Evolutionary conservation across 2,888 invertebrate genomes (phyloP).

Genomic region (Drosophila atroscutellata): DNA sequence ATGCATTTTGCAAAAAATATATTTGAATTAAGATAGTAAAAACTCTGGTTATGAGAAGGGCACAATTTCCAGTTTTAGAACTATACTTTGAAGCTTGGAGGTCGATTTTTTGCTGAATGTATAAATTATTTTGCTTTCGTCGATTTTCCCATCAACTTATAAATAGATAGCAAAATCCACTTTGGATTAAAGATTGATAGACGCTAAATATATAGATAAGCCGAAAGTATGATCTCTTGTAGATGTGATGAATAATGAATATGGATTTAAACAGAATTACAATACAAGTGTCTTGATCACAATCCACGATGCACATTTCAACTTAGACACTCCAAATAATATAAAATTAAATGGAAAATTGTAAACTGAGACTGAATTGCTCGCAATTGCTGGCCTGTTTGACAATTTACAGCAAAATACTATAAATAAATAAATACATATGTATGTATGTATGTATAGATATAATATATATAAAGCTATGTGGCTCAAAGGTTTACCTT

Average conservation of each 20-base stretch:
- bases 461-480: background rate
- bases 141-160: background rate
- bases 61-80: background rate
- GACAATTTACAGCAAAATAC: background rate
- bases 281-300: background rate
- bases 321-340: background rate
- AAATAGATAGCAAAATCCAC: background rate
- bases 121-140: too few relatives aligned
- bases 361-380: background rate
- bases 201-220: background rate
- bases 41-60: background rate
- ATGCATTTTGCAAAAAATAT: background rate
- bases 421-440: background rate
- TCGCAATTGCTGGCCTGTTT: background rate
- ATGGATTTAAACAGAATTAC: background rate
- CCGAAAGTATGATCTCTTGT: background rate
- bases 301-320: background rate
- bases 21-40: background rate
- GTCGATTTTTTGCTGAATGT: background rate
- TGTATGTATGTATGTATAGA: background rate
- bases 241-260: background rate
- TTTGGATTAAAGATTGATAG: background rate
- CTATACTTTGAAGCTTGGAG: background rate
- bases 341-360: background rate
- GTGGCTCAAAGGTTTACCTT: slow-evolving; percentile 34